These are phyloP conservation scores for Chloromyia formosa DNA, from an alignment of 2,888 invertebrate species.

Conservation along the genomic window DNA sequence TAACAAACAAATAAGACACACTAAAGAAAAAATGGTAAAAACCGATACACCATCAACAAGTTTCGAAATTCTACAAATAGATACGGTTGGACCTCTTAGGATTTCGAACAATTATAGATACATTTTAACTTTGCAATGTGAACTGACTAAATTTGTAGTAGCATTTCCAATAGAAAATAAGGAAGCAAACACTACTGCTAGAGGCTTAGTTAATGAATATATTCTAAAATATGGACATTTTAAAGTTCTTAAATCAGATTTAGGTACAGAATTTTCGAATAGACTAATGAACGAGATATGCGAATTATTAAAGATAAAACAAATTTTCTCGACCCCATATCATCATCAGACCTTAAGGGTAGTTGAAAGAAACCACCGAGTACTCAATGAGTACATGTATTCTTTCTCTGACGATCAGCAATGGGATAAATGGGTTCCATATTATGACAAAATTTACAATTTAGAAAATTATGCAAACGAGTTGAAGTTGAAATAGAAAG, in stretches of 20 bases:
- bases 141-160: constrained; percentile 46
- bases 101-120: constrained; percentile 42
- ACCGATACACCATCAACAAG: constrained; percentile 45
- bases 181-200: constrained; percentile 38
- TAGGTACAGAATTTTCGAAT: constrained; percentile 35
- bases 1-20: constrained; percentile 33
- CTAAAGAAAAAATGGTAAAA: constrained; percentile 39
- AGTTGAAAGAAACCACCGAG: constrained; percentile 18
- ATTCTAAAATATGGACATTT: constrained; percentile 24
- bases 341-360: constrained; percentile 40
- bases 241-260: constrained; percentile 34
- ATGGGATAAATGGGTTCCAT: too few species aligned
- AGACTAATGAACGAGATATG: constrained; percentile 23
- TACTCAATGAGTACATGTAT: constrained; percentile 28
- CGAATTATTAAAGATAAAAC: constrained; percentile 30
- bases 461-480: not conserved
- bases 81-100: constrained; percentile 41
- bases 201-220: not conserved
- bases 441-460: not conserved
- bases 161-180: constrained; percentile 44
- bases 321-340: constrained; percentile 26
- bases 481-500: not conserved
- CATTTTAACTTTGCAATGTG: constrained; percentile 46
- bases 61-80: constrained; percentile 45
- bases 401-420: too few species aligned